A percentile compares a stretch with the other conserved stretches of the same genome.
Conservation (phyloP, 2,113 vertebrate genomes). For the Neoarius graeffei region DNA sequence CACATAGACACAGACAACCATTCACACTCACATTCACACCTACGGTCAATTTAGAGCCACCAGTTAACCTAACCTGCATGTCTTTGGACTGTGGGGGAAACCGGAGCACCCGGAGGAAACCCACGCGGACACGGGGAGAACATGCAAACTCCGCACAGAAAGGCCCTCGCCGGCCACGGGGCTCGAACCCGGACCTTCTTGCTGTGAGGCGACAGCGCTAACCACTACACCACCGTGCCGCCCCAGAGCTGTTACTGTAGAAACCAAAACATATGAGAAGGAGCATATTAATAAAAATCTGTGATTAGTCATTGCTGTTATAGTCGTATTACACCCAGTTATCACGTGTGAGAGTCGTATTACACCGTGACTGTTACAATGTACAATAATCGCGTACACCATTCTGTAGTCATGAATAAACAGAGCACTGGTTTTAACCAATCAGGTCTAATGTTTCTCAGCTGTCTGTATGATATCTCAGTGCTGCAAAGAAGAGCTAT, state of each 20-base stretch:
- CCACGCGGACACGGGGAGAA: too few relatives aligned
- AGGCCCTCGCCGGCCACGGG: too few relatives aligned
- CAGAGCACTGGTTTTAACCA: slow-evolving; percentile 12
- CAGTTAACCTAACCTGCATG: too few relatives aligned
- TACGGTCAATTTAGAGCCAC: too few relatives aligned
- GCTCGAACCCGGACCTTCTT: too few relatives aligned
- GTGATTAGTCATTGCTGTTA: background rate
- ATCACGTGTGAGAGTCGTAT: background rate
- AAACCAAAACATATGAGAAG: background rate
- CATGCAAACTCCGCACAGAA: too few relatives aligned
- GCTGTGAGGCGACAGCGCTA: too few relatives aligned
- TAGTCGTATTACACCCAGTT: background rate
- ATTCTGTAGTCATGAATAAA: background rate
- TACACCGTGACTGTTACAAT: background rate
- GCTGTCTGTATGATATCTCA: background rate
- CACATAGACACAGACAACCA: too few relatives aligned
- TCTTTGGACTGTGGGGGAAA: too few relatives aligned
- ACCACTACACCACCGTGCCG: too few relatives aligned
- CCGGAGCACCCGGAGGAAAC: too few relatives aligned
- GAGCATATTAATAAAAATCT: background rate
- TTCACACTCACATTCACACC: too few relatives aligned
- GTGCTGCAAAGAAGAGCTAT: slow-evolving; percentile 29
- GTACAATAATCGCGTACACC: background rate
- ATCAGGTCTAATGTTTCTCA: slow-evolving; percentile 12
- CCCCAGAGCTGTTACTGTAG: background rate